Conservation (phyloP, 2,888 invertebrate species). For the Heliconius ismenius region DNA sequence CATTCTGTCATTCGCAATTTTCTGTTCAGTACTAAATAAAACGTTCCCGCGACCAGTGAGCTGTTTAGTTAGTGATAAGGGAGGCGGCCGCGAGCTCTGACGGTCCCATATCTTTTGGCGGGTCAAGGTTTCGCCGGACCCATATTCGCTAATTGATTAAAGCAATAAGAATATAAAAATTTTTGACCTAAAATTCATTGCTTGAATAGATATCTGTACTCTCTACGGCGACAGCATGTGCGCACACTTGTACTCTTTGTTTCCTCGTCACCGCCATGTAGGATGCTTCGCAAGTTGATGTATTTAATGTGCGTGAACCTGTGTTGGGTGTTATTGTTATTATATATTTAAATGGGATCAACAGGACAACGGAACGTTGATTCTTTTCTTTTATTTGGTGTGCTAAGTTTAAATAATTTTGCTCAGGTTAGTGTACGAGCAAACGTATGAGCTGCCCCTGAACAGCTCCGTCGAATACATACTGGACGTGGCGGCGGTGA, state of each 20-base stretch:
- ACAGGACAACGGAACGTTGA: not conserved
- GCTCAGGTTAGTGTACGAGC: slow-evolving; percentile 60
- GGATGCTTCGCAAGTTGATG: slow-evolving; percentile 30
- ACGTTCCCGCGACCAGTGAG: not conserved
- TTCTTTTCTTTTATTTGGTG: not conserved
- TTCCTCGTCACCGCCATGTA: not conserved
- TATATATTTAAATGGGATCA: not conserved
- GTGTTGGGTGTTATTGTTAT: not conserved
- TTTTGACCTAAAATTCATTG: not conserved
- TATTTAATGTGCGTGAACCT: slow-evolving; percentile 31
- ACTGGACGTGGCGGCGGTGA: slow-evolving; percentile 65
- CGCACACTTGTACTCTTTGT: not conserved
- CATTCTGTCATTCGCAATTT: not conserved
- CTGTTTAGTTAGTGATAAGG: slow-evolving; percentile 24
- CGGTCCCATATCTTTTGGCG: slow-evolving; percentile 25
- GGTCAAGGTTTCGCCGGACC: slow-evolving; percentile 32
- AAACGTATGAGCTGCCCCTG: slow-evolving; percentile 56
- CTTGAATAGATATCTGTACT: not conserved
- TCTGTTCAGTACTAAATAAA: slow-evolving; percentile 3
- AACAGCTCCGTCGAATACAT: slow-evolving; percentile 65
- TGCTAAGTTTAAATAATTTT: not conserved
- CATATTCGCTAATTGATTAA: slow-evolving; percentile 33
- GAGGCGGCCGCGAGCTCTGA: slow-evolving; percentile 1
- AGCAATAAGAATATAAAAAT: slow-evolving; percentile 10
- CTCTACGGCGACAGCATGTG: not conserved